These are phyloP conservation scores for Anguilla rostrata DNA, from an alignment of 2,113 vertebrate genomes.

Conservation along the genomic window DNA sequence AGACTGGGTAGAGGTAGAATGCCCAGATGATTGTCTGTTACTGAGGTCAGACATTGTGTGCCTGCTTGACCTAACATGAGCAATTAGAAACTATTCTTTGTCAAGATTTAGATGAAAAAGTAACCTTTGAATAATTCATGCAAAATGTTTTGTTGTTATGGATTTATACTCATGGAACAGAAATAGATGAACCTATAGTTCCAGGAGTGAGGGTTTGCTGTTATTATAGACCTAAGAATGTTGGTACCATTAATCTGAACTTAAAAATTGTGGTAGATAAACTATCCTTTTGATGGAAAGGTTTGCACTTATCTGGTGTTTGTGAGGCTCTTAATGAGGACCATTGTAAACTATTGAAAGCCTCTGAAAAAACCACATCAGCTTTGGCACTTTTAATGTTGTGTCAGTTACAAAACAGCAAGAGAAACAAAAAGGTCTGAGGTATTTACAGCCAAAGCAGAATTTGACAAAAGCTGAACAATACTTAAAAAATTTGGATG, in stretches of 20 bases:
- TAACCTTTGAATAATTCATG: not conserved
- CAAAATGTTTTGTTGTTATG: not conserved
- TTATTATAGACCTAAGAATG: not conserved
- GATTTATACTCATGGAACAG: not conserved
- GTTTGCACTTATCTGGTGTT: no score
- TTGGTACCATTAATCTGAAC: not conserved
- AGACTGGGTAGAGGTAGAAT: not conserved
- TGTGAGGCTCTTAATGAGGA: no score
- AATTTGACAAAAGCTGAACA: no score
- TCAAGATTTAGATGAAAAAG: not conserved
- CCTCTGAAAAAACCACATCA: no score
- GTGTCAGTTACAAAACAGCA: no score
- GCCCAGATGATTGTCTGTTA: not conserved
- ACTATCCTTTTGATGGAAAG: no score
- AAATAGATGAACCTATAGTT: not conserved
- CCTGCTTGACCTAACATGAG: not conserved
- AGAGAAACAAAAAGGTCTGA: no score
- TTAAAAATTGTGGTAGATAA: no score
- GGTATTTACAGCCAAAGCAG: no score
- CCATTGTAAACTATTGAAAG: no score
- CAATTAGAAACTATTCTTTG: not conserved
- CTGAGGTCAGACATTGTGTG: not conserved
- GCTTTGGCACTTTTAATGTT: no score
- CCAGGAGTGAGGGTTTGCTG: not conserved
- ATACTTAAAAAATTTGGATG: no score